Conservation (phyloP, 2,113 vertebrate species). For the Pluvianellus socialis region DNA sequence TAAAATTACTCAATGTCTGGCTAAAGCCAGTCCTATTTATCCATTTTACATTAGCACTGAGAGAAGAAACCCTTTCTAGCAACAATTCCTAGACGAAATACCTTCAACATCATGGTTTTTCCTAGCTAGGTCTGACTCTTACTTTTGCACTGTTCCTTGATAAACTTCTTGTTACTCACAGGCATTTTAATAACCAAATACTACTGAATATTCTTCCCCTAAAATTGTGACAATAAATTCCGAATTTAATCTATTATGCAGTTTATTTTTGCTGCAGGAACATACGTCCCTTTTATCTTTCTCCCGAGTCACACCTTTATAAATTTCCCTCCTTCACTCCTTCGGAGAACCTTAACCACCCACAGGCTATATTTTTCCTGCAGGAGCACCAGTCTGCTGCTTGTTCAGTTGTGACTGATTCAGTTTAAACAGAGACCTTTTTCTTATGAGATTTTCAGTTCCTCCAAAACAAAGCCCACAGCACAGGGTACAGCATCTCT, state of each 20-base stretch:
- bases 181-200: background rate
- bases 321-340: background rate
- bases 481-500: background rate
- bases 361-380: background rate
- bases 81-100: background rate
- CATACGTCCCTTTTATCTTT: background rate
- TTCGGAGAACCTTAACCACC: background rate
- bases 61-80: background rate
- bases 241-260: background rate
- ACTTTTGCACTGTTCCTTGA: background rate
- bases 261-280: background rate
- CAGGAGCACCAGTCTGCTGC: background rate
- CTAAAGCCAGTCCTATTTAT: background rate
- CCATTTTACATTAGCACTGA: background rate
- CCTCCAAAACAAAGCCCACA: background rate
- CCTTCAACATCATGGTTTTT: background rate
- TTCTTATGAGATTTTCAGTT: background rate
- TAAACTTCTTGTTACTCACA: background rate
- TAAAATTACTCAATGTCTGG: background rate
- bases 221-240: background rate
- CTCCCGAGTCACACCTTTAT: background rate
- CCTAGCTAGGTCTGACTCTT: background rate
- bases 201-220: background rate
- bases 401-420: background rate
- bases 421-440: background rate